Percentiles rank a stretch among this genome's conserved stretches.
Conservation (phyloP, 2,888 invertebrate genomes). For the Penaeus monodon region DNA sequence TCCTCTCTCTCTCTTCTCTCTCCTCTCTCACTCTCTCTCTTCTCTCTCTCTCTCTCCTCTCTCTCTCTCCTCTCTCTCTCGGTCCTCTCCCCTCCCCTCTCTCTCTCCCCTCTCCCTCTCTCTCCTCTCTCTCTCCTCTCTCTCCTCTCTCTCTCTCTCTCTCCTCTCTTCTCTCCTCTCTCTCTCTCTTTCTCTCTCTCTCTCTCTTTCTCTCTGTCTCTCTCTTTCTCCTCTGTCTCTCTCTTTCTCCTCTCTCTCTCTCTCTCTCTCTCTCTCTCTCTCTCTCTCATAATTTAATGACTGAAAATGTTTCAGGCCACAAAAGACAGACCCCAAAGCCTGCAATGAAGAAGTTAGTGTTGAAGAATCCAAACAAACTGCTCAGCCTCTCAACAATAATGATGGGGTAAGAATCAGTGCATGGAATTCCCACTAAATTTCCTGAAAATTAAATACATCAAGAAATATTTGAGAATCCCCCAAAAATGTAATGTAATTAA, state of each 20-base stretch:
- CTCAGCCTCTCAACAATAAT: slow-evolving; percentile 50
- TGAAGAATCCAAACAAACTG: slow-evolving; percentile 33
- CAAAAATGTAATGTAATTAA: neutral
- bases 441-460: too few species aligned
- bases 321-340: slow-evolving; percentile 31
- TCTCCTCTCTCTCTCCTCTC: too few species aligned
- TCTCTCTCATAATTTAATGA: neutral
- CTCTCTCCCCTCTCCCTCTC: too few species aligned
- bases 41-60: too few species aligned
- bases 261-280: neutral
- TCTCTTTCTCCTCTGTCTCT: neutral
- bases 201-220: neutral
- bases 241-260: neutral
- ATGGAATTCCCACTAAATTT: too few species aligned
- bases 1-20: too few species aligned
- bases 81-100: too few species aligned
- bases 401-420: slow-evolving; percentile 32
- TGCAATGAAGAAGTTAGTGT: slow-evolving; percentile 31
- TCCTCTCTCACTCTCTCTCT: too few species aligned
- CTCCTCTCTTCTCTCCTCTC: neutral
- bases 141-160: neutral
- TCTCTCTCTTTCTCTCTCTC: neutral
- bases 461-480: neutral
- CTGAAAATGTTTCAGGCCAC: slow-evolving; percentile 28
- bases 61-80: too few species aligned